Evolutionary conservation across 2,888 invertebrate genomes (phyloP).

Genomic region (Diarsia mendica): DNA sequence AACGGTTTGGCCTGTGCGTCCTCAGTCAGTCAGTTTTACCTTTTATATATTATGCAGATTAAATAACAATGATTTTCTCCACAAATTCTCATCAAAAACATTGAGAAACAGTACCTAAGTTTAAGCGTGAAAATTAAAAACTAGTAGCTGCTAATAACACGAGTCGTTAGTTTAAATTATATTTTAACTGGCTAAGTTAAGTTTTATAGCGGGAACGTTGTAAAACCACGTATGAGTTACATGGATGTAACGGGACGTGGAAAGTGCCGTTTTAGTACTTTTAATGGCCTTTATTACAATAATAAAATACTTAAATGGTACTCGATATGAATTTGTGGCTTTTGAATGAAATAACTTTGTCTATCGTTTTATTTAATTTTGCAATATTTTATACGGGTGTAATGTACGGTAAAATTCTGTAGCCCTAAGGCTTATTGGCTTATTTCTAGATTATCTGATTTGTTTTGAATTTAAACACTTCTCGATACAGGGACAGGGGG

Average conservation of each 20-base stretch:
- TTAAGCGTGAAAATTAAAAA: constrained; percentile 46
- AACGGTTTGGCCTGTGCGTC: too few species aligned
- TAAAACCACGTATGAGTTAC: constrained; percentile 39
- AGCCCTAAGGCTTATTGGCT: too few species aligned
- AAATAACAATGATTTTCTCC: background rate
- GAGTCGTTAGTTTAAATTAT: constrained; percentile 58
- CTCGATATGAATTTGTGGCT: constrained; percentile 25
- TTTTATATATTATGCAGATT: too few species aligned
- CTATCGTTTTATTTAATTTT: background rate
- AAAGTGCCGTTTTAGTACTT: constrained; percentile 34
- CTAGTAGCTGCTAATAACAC: constrained; percentile 41
- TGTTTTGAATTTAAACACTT: background rate
- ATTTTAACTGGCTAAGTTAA: constrained; percentile 54
- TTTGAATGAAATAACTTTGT: constrained; percentile 18
- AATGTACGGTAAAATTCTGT: too few species aligned
- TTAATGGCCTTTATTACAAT: constrained; percentile 23
- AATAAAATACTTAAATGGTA: constrained; percentile 30
- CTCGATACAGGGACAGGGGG: too few species aligned
- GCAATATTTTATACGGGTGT: background rate
- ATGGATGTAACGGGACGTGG: constrained; percentile 23
- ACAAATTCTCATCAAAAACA: constrained; percentile 8
- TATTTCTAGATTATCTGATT: background rate
- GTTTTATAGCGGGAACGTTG: constrained; percentile 49
- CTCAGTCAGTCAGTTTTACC: too few species aligned
- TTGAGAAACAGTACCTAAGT: constrained; percentile 50